Base-by-base conservation (phyloP, 2,888 invertebrate genomes). In the Gisinianus flammeolus region DNA sequence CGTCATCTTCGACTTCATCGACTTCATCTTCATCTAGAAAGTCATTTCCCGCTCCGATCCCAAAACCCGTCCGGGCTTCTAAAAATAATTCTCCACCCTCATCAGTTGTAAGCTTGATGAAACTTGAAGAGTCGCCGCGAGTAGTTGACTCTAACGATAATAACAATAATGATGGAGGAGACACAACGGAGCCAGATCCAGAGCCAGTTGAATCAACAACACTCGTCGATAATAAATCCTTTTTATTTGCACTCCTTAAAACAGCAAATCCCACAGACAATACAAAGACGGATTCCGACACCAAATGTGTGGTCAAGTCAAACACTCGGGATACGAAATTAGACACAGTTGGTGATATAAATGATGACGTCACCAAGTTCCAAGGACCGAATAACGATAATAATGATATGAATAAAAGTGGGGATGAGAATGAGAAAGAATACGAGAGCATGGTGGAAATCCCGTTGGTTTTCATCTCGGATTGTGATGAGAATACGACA, bases 211-310 rank as follows among this genome's bases (percentile, higher is more conserved):
- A 71, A 26, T 16, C 54, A 24, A 26, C 26, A 28, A 44, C 69
- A 22, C 68, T 68, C 35, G 35, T 8, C n/a, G 68, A 69, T 35
- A 44, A 69, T 35, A 69, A 69, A n/a, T 69, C 69, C 22, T 69
- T 69, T 44, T 44, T 69, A 26, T 69, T 44, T 44, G 52, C 69
- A 35, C 35, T 69, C 35, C 44, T 44, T 10, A 44, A 35, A 22
- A n/a, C 22, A 28, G 24, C 22, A 26, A 62, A n/a, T 24, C 64
- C 26, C 26, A 10, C 26, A 64, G 24, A 28, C 30, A 28, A 64
- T 64, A 26, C 22, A 64, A 64, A n/a, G n/a, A n/a, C 22, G 3
- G 64, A 24, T 64, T 64, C n/a, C 26, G 64, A 64, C 26, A 26
- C 24, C 26, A 64, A 12, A 16, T 54, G 54, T 54, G 19, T n/a